phyloP scores from a whole-genome alignment of 2,888 invertebrate species.

The Cephalotes varians region DNA sequence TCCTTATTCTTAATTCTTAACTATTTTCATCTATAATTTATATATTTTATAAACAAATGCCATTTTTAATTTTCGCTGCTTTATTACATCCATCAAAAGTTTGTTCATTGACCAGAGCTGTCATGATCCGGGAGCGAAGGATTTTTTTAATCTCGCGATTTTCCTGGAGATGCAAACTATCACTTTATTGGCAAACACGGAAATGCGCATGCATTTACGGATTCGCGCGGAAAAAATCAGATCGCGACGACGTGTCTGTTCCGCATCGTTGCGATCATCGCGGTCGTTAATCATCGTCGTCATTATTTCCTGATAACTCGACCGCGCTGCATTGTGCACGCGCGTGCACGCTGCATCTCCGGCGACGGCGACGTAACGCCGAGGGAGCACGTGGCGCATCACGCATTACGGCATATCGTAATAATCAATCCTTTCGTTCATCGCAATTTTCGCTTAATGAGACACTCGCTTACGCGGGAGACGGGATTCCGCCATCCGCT shows the following conservation, averaged over 20 bases:
- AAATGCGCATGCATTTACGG: neutral
- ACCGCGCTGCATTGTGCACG: neutral
- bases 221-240: neutral
- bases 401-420: neutral
- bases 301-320: neutral
- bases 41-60: neutral
- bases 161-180: neutral
- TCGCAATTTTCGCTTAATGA: constrained; percentile 21
- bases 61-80: neutral
- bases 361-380: neutral
- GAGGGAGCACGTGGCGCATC: constrained; percentile 17
- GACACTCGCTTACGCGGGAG: neutral
- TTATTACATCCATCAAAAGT: neutral
- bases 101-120: neutral
- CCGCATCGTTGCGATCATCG: neutral
- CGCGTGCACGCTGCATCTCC: neutral
- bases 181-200: neutral
- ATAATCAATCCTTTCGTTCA: constrained; percentile 38
- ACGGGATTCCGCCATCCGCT: neutral
- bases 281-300: constrained; percentile 22
- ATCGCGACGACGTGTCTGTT: neutral
- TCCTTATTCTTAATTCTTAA: neutral
- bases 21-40: neutral
- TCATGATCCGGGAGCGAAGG: no score
- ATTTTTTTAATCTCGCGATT: neutral